phyloP scores from a whole-genome alignment of 92 coral and sea anemone species.

The Actinostola sp. region DNA sequence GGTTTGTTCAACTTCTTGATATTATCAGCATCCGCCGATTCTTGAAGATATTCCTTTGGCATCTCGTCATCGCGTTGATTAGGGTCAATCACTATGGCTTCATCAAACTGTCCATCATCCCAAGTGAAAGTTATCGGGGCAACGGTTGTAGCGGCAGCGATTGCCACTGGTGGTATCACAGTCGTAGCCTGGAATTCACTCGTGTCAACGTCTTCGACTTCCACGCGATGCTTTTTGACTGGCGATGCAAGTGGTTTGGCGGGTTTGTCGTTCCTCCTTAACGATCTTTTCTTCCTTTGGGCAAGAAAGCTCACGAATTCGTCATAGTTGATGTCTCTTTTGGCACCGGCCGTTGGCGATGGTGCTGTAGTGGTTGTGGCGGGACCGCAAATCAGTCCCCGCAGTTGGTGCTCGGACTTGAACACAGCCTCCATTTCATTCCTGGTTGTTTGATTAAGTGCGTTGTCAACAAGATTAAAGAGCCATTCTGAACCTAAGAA shows the following conservation, averaged over 20 bases:
- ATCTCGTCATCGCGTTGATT: neutral
- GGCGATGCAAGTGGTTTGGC: neutral
- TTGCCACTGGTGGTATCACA: neutral
- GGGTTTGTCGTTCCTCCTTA: neutral
- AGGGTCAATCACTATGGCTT: slow-evolving; percentile 13
- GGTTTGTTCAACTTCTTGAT: neutral
- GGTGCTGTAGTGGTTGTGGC: neutral
- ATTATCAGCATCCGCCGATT: neutral
- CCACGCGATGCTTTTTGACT: neutral
- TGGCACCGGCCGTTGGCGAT: neutral
- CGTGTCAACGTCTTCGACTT: neutral
- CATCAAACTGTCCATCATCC: slow-evolving; percentile 32
- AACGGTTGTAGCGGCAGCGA: neutral
- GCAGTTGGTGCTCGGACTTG: slow-evolving; percentile 6
- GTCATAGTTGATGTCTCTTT: slow-evolving; percentile 2
- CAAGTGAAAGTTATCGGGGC: neutral
- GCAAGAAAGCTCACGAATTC: slow-evolving; percentile 17
- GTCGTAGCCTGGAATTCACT: neutral
- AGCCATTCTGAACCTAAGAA: slow-evolving; percentile 14
- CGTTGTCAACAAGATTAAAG: slow-evolving; percentile 1
- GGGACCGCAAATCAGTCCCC: slow-evolving; percentile 6
- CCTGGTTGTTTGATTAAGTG: neutral
- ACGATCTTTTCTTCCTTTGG: slow-evolving; percentile 21
- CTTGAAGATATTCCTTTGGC: neutral
- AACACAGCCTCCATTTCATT: neutral